Percentiles rank a stretch among this genome's conserved stretches.
Conservation (phyloP, 35 echinoderm and acorn worm genomes). For the Antedon bifida region DNA sequence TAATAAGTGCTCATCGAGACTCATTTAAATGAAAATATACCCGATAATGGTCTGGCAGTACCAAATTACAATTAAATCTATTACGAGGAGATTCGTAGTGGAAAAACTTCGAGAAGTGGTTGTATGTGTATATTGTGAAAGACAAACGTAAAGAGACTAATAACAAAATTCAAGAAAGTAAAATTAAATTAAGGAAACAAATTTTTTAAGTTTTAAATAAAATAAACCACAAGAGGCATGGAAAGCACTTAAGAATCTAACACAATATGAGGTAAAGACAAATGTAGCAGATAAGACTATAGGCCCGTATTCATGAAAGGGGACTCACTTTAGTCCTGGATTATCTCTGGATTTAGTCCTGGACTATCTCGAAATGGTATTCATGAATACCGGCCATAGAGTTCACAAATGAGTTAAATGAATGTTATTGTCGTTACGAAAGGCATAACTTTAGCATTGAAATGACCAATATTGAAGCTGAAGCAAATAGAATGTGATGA, state of each 20-base stretch:
- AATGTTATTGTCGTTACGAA: constrained; percentile 50
- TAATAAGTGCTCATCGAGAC: no score
- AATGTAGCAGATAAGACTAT: not conserved
- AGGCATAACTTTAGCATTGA: constrained; percentile 14
- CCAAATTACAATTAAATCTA: no score
- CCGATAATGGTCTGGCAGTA: no score
- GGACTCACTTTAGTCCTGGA: no score
- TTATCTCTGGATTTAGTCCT: no score
- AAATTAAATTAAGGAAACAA: constrained; percentile 1
- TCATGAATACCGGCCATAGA: no score
- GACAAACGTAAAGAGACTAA: not conserved
- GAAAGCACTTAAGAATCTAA: constrained; percentile 11
- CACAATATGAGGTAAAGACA: constrained; percentile 6
- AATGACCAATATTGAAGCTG: not conserved
- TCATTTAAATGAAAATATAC: no score
- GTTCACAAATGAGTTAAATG: constrained; percentile 32
- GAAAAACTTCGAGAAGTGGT: no score
- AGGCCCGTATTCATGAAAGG: no score
- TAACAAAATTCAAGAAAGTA: constrained; percentile 14
- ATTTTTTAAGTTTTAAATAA: constrained; percentile 5
- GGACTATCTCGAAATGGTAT: no score
- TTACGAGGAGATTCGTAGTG: no score
- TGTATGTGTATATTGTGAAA: not conserved
- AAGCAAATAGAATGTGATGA: not conserved
- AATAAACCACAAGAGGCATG: constrained; percentile 10